Evolutionary conservation across 2,888 invertebrate species (phyloP), one percentile per base, ranked within the genome.

Genomic region (Scaptomyza caliginosa): DNA sequence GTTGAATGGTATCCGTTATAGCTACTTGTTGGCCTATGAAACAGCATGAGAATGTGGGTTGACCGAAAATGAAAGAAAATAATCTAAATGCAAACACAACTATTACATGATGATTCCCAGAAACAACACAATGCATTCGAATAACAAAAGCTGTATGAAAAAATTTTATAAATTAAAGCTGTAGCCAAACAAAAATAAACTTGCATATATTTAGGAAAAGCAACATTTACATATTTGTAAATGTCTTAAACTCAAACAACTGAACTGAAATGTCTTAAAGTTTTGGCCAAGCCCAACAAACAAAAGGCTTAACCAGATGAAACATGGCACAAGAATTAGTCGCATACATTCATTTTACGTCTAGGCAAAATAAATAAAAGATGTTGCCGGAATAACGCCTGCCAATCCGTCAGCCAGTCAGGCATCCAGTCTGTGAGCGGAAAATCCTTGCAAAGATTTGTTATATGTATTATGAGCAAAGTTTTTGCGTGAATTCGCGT

Each of bases 1-100:
- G 74, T 72, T 48, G 40, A 65, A 65, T 26, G 46, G 45, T 52
- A 51, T 19, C 49, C 49, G 56, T 59, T 52, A 38, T 42, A 70
- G 56, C 45, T 32, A 70, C 60, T 70, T 60, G 43, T 49, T 52
- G 49, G 34, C 63, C 28, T 36, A 10, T 24, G 21, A 23, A 38
- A 56, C 24, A 42, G 13, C 51, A 24, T 38, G n/a, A 16, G 17
- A 50, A 65, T 23, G 32, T 55, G 7, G 54, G 48, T 26, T 10
- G 1, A 17, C 32, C 26, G 13, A 45, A 52, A 75, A 28, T 28
- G 4, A 3, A 11, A 28, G 4, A 11, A 28, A 32, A 72, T 78
- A 76, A 83, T 86, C 76, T 78, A 78, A 83, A 83, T 86, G 83
- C 81, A 80, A 86, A 80, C 60, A 62, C 51, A 82, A 69, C 75